These are phyloP conservation scores for Gavia stellata DNA, from an alignment of 2,113 vertebrate species.

Conservation along the genomic window DNA sequence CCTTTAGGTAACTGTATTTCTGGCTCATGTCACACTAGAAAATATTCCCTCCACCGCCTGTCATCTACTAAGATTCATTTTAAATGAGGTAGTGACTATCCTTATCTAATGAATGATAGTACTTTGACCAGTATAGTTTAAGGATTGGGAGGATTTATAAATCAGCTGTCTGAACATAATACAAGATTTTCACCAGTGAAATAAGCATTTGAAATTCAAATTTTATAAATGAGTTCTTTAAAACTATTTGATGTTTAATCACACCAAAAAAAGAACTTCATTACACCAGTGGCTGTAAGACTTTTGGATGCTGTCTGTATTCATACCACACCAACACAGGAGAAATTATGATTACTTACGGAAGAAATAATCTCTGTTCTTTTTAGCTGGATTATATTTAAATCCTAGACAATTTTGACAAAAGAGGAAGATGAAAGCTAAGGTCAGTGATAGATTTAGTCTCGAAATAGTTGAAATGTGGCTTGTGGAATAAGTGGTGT, in stretches of 20 bases:
- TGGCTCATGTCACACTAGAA: not conserved
- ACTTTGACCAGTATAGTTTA: not conserved
- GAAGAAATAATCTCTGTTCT: conserved; percentile 14
- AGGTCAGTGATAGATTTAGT: not conserved
- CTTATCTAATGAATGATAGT: not conserved
- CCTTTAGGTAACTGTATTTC: not conserved
- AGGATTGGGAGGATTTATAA: conserved; percentile 33
- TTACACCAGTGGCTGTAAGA: not conserved
- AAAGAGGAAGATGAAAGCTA: conserved; percentile 2
- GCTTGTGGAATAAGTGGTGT: not conserved
- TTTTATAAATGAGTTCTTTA: conserved; percentile 29
- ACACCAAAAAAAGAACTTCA: not conserved
- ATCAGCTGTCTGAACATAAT: conserved; percentile 23
- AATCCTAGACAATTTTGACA: not conserved
- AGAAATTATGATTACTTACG: not conserved
- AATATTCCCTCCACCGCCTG: not conserved
- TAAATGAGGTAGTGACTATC: not conserved
- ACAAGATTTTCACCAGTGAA: not conserved
- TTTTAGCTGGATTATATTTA: conserved; percentile 23
- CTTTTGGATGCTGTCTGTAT: not conserved
- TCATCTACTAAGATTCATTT: not conserved
- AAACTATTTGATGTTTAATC: conserved; percentile 40
- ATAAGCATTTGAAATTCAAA: conserved; percentile 50
- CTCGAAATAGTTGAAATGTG: not conserved
- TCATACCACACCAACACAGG: not conserved